Evolutionary conservation across 2,113 vertebrate genomes (phyloP).

Genomic region (Oryzias melastigma): DNA sequence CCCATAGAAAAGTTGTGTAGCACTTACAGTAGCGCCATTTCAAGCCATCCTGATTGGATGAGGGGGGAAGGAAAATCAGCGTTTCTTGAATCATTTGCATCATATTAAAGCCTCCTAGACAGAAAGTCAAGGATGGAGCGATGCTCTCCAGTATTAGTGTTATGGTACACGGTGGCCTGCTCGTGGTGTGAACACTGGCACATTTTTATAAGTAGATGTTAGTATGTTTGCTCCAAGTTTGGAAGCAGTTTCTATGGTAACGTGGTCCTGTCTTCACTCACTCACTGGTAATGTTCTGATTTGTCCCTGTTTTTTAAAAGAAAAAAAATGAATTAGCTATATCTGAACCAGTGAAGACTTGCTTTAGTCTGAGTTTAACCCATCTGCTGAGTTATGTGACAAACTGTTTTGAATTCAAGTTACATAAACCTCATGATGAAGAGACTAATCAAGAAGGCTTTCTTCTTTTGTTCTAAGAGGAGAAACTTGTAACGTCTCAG

Average conservation of each 20-base stretch:
- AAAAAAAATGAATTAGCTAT: slow-evolving; percentile 31
- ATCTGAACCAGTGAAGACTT: slow-evolving; percentile 26
- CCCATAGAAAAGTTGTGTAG: slow-evolving; percentile 17
- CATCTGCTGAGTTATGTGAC: no score
- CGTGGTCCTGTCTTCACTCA: slow-evolving; percentile 53
- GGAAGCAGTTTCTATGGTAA: slow-evolving; percentile 78
- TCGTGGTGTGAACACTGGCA: slow-evolving; percentile 74
- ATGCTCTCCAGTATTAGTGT: slow-evolving; percentile 51
- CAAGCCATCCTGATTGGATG: slow-evolving; percentile 9
- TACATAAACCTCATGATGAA: no score
- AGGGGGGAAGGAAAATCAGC: slow-evolving; percentile 17
- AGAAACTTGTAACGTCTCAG: slow-evolving; percentile 42
- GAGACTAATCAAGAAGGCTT: slow-evolving; percentile 22
- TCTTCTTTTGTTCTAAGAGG: slow-evolving; percentile 55
- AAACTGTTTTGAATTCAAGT: no score
- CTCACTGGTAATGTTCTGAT: slow-evolving; percentile 55
- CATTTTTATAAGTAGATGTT: slow-evolving; percentile 72
- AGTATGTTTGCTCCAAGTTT: slow-evolving; percentile 72
- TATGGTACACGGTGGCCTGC: slow-evolving; percentile 63
- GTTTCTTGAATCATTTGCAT: slow-evolving; percentile 51
- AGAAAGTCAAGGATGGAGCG: slow-evolving; percentile 52
- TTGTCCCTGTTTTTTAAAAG: slow-evolving; percentile 11
- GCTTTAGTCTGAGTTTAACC: neutral
- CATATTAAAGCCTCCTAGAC: slow-evolving; percentile 42
- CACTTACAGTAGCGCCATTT: slow-evolving; percentile 25